phyloP scores from a whole-genome alignment of 2,888 invertebrate species.

The Steromphala cineraria region DNA sequence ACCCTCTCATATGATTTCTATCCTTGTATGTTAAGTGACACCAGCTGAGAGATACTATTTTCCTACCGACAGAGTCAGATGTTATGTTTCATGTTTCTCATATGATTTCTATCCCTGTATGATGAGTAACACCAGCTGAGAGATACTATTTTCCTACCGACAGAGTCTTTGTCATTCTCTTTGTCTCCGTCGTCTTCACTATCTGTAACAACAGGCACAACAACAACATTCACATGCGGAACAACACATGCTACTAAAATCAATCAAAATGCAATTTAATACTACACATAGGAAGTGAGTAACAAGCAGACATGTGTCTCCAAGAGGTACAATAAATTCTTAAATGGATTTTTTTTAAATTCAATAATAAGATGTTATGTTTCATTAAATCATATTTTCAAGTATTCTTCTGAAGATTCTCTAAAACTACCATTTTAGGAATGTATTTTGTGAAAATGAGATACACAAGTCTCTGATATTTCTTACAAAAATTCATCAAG shows the following conservation, averaged over 20 bases:
- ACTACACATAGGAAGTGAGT: not conserved
- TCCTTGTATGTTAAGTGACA: too few relatives aligned
- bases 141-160: slow-evolving; percentile 42
- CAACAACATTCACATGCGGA: slow-evolving; percentile 40
- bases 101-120: not conserved
- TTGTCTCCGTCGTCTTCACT: slow-evolving; percentile 43
- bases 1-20: too few relatives aligned
- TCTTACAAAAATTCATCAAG: too few relatives aligned
- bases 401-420: too few relatives aligned
- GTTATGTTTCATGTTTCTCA: too few relatives aligned
- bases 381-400: too few relatives aligned
- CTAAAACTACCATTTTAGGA: too few relatives aligned
- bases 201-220: slow-evolving; percentile 39
- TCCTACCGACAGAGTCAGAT: too few relatives aligned
- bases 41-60: too few relatives aligned
- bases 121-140: not conserved
- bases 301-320: slow-evolving; percentile 1
- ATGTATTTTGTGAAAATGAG: too few relatives aligned
- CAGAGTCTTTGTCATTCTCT: slow-evolving; percentile 50
- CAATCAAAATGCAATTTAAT: slow-evolving; percentile 9
- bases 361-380: too few relatives aligned
- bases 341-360: not conserved
- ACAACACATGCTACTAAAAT: slow-evolving; percentile 1
- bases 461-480: too few relatives aligned
- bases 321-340: not conserved